Evolutionary conservation across 2,888 invertebrate species (phyloP).

Genomic region (Euclidia mi): DNA sequence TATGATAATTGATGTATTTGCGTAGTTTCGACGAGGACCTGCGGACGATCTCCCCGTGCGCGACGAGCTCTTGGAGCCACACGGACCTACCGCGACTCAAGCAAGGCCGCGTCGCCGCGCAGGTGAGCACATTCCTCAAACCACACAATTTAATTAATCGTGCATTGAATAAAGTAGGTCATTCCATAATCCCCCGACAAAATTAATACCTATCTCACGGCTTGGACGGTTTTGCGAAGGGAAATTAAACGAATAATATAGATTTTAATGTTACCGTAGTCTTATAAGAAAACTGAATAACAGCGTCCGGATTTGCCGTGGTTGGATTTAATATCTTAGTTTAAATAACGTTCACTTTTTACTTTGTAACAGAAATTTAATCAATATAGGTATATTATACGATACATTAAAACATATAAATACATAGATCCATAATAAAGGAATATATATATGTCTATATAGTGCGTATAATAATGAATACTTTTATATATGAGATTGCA

Average conservation of each 20-base stretch:
- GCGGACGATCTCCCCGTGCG: conserved; percentile 93
- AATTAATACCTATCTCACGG: conserved; percentile 38
- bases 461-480: no score
- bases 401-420: no score
- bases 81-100: conserved; percentile 93
- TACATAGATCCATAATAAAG: no score
- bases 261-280: no score
- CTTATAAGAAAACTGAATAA: no score
- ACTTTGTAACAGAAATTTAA: no score
- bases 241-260: neutral
- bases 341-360: no score
- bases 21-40: conserved; percentile 91
- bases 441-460: no score
- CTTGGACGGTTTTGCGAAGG: conserved; percentile 5
- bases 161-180: conserved; percentile 50
- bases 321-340: no score
- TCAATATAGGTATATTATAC: no score
- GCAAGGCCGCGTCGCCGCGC: conserved; percentile 92
- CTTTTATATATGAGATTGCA: no score
- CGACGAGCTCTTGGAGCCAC: conserved; percentile 94
- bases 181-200: conserved; percentile 47
- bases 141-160: conserved; percentile 56
- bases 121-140: conserved; percentile 50
- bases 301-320: no score
- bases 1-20: conserved; percentile 29